Conservation (phyloP, 2,888 invertebrate genomes). For the Pseudococcus longispinus region DNA sequence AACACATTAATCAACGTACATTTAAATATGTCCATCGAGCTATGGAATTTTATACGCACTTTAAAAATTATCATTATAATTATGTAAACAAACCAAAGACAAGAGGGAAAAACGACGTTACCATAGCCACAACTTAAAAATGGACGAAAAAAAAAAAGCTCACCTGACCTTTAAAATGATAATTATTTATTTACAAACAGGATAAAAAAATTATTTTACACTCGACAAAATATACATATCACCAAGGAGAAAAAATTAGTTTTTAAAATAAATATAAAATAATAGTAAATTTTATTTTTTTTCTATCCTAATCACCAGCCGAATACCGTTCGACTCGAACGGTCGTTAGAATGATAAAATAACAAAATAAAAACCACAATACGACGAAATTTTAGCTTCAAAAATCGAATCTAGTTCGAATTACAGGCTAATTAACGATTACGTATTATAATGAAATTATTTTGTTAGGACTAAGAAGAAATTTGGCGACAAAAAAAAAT, state of each 20-base stretch:
- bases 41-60: no score
- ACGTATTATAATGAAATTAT: background rate
- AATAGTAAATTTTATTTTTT: background rate
- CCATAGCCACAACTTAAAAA: background rate
- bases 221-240: background rate
- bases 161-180: background rate
- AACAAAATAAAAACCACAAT: background rate
- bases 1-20: no score
- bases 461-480: background rate
- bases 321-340: background rate
- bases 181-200: background rate
- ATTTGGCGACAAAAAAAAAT: background rate
- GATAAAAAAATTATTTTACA: background rate
- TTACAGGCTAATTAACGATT: background rate
- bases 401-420: conserved; percentile 1
- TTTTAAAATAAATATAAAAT: background rate
- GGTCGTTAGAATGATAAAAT: background rate
- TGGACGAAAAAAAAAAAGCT: conserved; percentile 7
- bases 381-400: background rate
- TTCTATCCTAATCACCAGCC: background rate
- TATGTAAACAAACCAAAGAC: background rate
- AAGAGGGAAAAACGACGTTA: background rate
- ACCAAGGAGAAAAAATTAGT: background rate
- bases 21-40: no score
- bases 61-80: no score